Base-by-base conservation (phyloP, 2,797 vertebrate genomes). In the Gallinago nigripennis region DNA sequence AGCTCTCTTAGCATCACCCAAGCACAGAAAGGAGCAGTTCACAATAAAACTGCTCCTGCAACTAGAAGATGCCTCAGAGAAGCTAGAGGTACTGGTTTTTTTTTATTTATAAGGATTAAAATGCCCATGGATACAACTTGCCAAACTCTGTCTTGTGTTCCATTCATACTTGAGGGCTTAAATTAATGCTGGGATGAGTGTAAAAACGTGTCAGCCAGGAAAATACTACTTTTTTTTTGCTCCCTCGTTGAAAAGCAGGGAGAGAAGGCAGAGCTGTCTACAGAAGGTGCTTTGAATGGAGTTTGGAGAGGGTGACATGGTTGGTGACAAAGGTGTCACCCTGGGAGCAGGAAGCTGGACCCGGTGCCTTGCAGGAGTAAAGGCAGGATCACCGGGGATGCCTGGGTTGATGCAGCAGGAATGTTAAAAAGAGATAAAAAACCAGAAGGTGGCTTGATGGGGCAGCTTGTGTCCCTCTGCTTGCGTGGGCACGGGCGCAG, bases 331-430 rank as follows among this genome's bases (percentile, higher is more conserved):
- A 58, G 31, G 25, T 11, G 1, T 20, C 80, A 11, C 39, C n/a
- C 4, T 17, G 45, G 1, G 53, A 56, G 37, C 48, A 54, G 56
- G 70, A 51, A 69, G 39, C 60, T 80, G 1, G 1, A 56, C 12
- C 15, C 9, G 0, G 27, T 39, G 33, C 46, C 43, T 41, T 28
- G 16, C 33, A 63, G 75, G 46, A 41, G 6, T 1, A 12, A 31
- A 56, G 39, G 19, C 35, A 64, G 17, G 63, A 43, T 39, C 18
- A 3, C 5, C 8, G 21, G 45, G 37, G 46, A 19, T 54, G 58
- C 23, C 37, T 0, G 0, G 15, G 6, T 3, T 0, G 9, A 33
- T 28, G 63, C 18, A 58, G 16, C 14, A 54, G 46, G 72, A 68
- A 21, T 12, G 16, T 73, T 65, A 46, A 57, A 70, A 56, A 43